Percentiles rank a stretch among this genome's conserved stretches.
Conservation (phyloP, 2,888 invertebrate species). For the Kryphioiulus occultus region DNA sequence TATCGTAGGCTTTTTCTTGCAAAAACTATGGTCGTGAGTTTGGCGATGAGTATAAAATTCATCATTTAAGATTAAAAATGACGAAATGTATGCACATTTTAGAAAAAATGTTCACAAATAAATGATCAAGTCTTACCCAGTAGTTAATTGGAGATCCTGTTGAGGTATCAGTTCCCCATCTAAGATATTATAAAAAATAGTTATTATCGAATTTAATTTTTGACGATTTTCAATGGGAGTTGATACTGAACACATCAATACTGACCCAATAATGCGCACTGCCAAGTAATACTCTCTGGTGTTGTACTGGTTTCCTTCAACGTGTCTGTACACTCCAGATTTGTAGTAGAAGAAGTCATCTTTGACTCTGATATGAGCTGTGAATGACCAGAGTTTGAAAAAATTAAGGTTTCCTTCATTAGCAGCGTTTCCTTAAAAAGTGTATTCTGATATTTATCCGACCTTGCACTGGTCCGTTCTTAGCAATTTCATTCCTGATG, state of each 20-base stretch:
- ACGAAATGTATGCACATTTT: no score
- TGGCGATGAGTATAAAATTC: no score
- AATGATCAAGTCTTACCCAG: no score
- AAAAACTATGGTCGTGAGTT: no score
- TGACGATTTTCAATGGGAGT: neutral
- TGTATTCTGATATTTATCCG: neutral
- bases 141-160: neutral
- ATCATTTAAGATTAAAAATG: no score
- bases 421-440: neutral
- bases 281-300: neutral
- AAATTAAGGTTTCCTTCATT: neutral
- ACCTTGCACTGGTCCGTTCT: conserved; percentile 39
- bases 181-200: neutral
- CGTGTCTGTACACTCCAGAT: conserved; percentile 20
- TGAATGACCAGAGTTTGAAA: neutral
- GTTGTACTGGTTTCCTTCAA: neutral
- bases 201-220: neutral
- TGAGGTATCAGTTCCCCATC: conserved; percentile 31
- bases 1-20: no score
- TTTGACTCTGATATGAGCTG: conserved; percentile 25
- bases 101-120: no score
- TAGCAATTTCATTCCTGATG: neutral
- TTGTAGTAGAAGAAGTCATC: conserved; percentile 42
- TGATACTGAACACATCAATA: neutral
- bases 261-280: conserved; percentile 43